Evolutionary conservation across 2,888 invertebrate species (phyloP).

Genomic region (Noctua fimbriata): DNA sequence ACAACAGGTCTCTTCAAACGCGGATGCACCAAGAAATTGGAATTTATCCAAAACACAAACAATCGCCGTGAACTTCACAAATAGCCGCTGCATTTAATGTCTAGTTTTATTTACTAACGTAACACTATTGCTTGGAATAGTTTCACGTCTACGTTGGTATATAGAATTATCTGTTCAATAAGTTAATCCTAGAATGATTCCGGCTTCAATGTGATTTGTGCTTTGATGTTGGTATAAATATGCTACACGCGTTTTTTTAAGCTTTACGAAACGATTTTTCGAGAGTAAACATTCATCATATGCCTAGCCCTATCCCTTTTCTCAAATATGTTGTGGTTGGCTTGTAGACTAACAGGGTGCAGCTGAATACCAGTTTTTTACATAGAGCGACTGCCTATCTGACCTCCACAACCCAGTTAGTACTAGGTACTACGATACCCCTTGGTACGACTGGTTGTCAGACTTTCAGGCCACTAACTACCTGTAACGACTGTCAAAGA

Average conservation of each 20-base stretch:
- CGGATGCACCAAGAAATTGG: constrained; percentile 37
- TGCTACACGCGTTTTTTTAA: background rate
- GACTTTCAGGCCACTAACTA: too few relatives aligned
- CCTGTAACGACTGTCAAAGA: too few relatives aligned
- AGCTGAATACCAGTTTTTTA: too few relatives aligned
- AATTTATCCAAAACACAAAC: constrained; percentile 36
- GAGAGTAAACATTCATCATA: background rate
- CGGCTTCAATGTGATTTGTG: background rate
- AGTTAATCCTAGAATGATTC: background rate
- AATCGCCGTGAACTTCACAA: background rate
- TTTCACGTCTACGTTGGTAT: constrained; percentile 28
- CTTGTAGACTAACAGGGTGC: too few relatives aligned
- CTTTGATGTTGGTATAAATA: background rate
- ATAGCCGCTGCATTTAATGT: constrained; percentile 47
- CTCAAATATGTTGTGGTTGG: background rate
- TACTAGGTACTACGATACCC: too few relatives aligned
- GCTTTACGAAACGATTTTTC: background rate
- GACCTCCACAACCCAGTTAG: too few relatives aligned
- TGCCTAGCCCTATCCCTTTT: background rate
- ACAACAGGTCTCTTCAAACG: background rate
- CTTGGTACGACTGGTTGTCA: too few relatives aligned
- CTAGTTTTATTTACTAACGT: constrained; percentile 26
- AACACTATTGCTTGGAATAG: constrained; percentile 15
- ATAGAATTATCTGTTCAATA: background rate
- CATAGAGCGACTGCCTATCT: too few relatives aligned